Base-by-base conservation (phyloP, 2,113 vertebrate species). In the Tetrao urogallus region DNA sequence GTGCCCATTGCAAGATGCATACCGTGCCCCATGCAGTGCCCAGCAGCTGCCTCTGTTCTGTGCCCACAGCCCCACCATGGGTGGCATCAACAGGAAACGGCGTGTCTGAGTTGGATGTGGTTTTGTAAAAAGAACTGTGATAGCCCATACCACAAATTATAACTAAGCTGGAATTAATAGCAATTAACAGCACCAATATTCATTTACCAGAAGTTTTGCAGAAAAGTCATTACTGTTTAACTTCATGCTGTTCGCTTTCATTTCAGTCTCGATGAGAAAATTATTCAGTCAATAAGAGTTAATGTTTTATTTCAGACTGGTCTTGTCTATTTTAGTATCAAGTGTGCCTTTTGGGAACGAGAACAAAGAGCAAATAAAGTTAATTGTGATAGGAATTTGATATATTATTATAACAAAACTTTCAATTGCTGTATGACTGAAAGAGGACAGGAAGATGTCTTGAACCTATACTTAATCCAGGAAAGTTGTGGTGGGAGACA, bases 281-380 rank as follows among this genome's bases (percentile, higher is more conserved):
- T 89, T 81, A 94, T 54, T 88, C 85, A 71, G 69, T 82, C 74
- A 80, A 13, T 96, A 84, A 80, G 70, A 91, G 36, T 86, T 89
- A 76, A 70, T 86, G 63, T 42, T 92, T 89, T 95, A 60, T 86
- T 91, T 95, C 84, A 96, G 82, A 83, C 57, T 14, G 77, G 28
- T 92, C 56, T 86, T 92, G 40, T 28, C 63, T 95, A 34, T 93
- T 93, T 96, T 86, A 86, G 30, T 75, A 65, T 80, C 36, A 79
- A 74, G 56, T 63, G 1, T 90, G 56, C 34, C 92, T 96, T 93
- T 89, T 73, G 90, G 54, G 75, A 96, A 79, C 22, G 73, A 77
- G 92, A 89, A 82, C n/a, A 74, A 72, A 87, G 85, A 86, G 48
- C 64, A 97, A 96, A 92, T 90, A 92, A 94, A 90, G 71, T 70